phyloP scores from a whole-genome alignment of 1,140 invertebrate genomes.

The Pomacea maculata region DNA sequence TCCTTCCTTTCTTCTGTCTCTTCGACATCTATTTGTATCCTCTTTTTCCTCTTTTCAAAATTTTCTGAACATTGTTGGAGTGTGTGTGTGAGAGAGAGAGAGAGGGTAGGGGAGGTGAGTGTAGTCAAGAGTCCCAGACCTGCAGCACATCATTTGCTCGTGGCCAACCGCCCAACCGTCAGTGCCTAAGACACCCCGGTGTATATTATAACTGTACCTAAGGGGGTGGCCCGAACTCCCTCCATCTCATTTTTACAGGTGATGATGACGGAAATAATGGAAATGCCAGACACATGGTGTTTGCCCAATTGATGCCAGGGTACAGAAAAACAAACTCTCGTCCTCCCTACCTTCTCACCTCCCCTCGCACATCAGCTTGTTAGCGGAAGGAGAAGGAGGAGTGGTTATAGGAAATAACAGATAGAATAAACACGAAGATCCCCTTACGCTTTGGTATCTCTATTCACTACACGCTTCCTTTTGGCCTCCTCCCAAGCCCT shows the following conservation, averaged over 20 bases:
- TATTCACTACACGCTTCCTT: constrained; percentile 4
- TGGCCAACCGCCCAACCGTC: too few relatives aligned
- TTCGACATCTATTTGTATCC: background rate
- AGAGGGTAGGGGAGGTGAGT: too few relatives aligned
- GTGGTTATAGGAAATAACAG: constrained; percentile 5
- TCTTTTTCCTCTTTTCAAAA: background rate
- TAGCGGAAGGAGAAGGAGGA: constrained; percentile 14
- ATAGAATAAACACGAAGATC: constrained; percentile 15
- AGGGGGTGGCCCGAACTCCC: background rate
- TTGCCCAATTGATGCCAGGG: constrained; percentile 5
- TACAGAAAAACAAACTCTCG: background rate
- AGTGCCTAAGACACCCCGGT: too few relatives aligned
- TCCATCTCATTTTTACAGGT: background rate
- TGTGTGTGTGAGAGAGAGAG: background rate
- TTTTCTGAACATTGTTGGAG: background rate
- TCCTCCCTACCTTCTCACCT: background rate
- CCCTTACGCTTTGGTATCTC: background rate
- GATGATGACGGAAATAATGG: constrained; percentile 6
- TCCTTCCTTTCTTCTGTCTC: background rate
- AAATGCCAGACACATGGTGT: constrained; percentile 4
- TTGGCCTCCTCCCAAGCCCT: background rate
- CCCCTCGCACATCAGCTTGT: constrained; percentile 4
- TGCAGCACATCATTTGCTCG: too few relatives aligned
- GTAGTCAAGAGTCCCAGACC: too few relatives aligned
- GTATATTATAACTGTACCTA: background rate